Evolutionary conservation across 2,888 invertebrate species (phyloP), one percentile per base, ranked within the genome.

Genomic region (Arge pagana): DNA sequence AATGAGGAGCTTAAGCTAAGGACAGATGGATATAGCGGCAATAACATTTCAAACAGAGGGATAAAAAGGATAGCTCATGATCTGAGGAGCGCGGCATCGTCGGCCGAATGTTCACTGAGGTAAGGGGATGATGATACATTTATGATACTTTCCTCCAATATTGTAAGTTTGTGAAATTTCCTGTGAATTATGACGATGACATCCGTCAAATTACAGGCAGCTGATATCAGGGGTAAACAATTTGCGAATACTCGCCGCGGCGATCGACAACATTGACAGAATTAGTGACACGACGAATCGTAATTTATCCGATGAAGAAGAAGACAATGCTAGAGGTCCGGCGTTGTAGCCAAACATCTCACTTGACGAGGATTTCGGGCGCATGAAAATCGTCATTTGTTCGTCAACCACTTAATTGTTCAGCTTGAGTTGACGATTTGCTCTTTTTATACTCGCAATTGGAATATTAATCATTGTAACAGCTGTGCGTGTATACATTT

Each of bases 41-140:
- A 57, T 42, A 62, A 56, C 23, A 59, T 61, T 48, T 37, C 58
- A 2, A 62, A 62, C 18, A 49, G 72, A 68, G 79, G 80, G 68
- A 80, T 81, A 71, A 67, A 59, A 53, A 77, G 80, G 62, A 70
- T 86, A 55, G 84, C 85, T 37, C 77, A 81, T 59, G 86, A 86
- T 67, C 74, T 87, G 58, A 76, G 83, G 58, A 75, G 77, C 51
- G 86, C 86, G 49, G 87, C 86, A 35, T 80, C 81, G 53, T 82
- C 82, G 42, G 87, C 87, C 3, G 86, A 87, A 76, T 79, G 79
- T 60, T 85, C 85, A 50, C 76, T 87, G 37, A 84, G 85, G 86
- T 85, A 68, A 62, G 50, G 51, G 11, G 11, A 18, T 21, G 15
- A 19, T 21, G 13, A 24, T 6, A 5, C 30, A 33, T 6, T 8